These are phyloP conservation scores for Drosophila bipectinata DNA, from an alignment of 1,140 invertebrate genomes.

Conservation along the genomic window DNA sequence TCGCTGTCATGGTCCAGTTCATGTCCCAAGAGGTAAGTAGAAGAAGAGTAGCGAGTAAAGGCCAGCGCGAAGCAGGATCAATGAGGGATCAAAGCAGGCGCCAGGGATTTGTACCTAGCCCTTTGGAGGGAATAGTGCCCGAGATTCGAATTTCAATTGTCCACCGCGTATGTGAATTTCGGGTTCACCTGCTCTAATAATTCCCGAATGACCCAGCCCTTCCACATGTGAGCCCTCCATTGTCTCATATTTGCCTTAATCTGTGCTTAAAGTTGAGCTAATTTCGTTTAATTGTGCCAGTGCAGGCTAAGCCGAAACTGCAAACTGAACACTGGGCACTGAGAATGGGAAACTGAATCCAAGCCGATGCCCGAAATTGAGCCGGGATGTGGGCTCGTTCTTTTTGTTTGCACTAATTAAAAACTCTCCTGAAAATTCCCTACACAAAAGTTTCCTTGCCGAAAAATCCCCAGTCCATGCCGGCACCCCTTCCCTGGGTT, in stretches of 20 bases:
- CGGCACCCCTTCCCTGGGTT: conserved; percentile 3
- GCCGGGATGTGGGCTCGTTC: conserved; percentile 50
- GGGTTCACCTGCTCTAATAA: conserved; percentile 70
- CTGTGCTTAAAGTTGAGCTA: conserved; percentile 80
- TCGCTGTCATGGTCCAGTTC: conserved; percentile 62
- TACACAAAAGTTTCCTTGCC: conserved; percentile 40
- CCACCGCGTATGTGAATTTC: conserved; percentile 3
- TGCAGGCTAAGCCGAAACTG: conserved; percentile 45
- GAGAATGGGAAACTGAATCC: not conserved
- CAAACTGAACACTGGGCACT: not conserved
- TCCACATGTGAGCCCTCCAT: conserved; percentile 4
- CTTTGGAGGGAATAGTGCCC: conserved; percentile 12
- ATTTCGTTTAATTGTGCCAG: conserved; percentile 82
- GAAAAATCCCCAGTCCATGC: conserved; percentile 12
- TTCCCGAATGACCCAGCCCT: conserved; percentile 32
- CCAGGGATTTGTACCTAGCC: conserved; percentile 59
- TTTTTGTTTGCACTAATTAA: conserved; percentile 79
- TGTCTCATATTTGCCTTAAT: conserved; percentile 73
- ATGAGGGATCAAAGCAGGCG: conserved; percentile 63
- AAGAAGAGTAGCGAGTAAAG: conserved; percentile 4
- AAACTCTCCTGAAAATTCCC: conserved; percentile 39
- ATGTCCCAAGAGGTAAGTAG: conserved; percentile 64
- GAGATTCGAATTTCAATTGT: not conserved
- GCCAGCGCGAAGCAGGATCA: conserved; percentile 17
- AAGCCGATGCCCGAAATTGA: conserved; percentile 18